phyloP scores from a whole-genome alignment of 2,888 invertebrate species.

The Cremastinae sp. region DNA sequence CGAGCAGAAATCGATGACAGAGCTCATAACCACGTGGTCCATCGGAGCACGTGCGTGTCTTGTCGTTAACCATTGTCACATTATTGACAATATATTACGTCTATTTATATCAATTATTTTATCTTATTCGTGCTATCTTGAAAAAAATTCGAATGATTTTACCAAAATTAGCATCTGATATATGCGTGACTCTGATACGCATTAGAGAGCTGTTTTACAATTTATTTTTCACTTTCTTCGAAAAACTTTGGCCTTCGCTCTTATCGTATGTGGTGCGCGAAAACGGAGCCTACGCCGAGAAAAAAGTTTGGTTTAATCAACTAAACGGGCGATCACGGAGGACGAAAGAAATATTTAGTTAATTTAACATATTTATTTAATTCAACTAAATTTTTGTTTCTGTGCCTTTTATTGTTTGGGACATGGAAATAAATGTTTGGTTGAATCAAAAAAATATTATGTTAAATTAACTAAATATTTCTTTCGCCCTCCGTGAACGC shows the following conservation, averaged over 20 bases:
- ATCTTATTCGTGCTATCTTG: conserved; percentile 6
- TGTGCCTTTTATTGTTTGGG: too few relatives aligned
- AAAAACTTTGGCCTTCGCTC: conserved; percentile 52
- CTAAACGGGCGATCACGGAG: too few relatives aligned
- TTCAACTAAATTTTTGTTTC: too few relatives aligned
- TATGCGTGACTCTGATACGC: conserved; percentile 45
- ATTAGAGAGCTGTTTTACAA: conserved; percentile 43
- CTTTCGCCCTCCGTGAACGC: too few relatives aligned
- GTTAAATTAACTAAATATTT: too few relatives aligned
- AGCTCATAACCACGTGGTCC: conserved; percentile 26
- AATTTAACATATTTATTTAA: too few relatives aligned
- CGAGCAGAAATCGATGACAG: conserved; percentile 27
- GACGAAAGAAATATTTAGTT: too few relatives aligned
- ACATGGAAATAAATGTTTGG: too few relatives aligned
- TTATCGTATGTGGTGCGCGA: conserved; percentile 41
- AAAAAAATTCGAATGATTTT: conserved; percentile 44
- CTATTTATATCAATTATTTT: background rate
- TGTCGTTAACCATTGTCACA: background rate
- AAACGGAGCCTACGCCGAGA: conserved; percentile 34
- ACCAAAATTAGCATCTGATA: conserved; percentile 56
- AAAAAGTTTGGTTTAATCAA: too few relatives aligned
- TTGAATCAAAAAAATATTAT: too few relatives aligned
- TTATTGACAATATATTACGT: background rate
- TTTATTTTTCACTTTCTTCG: conserved; percentile 47
- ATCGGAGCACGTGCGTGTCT: conserved; percentile 12